Evolutionary conservation across 92 coral and sea anemone genomes (phyloP).

Genomic region (Actinernus sp.): DNA sequence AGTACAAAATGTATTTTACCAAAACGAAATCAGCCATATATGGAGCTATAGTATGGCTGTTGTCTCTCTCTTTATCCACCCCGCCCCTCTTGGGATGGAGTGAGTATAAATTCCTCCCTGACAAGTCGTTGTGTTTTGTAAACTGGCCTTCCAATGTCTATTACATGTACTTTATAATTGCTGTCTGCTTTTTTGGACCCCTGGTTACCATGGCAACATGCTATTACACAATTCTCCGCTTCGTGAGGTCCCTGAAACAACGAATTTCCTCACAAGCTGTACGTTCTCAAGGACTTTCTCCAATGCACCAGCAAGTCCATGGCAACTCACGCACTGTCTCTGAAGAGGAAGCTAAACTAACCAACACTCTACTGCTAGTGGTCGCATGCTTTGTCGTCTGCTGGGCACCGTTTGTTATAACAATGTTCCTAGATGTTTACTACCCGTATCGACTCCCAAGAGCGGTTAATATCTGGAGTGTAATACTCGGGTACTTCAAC

Average conservation of each 20-base stretch:
- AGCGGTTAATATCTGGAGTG: slow-evolving; percentile 52
- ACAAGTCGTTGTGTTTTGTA: slow-evolving; percentile 89
- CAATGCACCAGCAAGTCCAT: neutral
- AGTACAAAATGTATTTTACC: slow-evolving; percentile 59
- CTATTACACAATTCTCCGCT: slow-evolving; percentile 69
- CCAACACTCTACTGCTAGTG: slow-evolving; percentile 88
- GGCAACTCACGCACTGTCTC: slow-evolving; percentile 26
- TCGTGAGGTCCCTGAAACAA: slow-evolving; percentile 51
- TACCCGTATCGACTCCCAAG: slow-evolving; percentile 55
- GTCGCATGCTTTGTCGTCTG: slow-evolving; percentile 78
- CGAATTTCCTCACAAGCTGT: neutral
- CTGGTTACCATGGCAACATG: slow-evolving; percentile 64
- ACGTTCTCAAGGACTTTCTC: neutral
- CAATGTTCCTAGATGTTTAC: slow-evolving; percentile 84
- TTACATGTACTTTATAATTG: slow-evolving; percentile 88
- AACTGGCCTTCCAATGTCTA: slow-evolving; percentile 70
- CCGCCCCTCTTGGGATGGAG: slow-evolving; percentile 95
- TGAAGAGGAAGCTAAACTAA: slow-evolving; percentile 69
- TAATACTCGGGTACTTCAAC: slow-evolving; percentile 85
- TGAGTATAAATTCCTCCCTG: slow-evolving; percentile 68
- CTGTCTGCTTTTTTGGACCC: slow-evolving; percentile 83
- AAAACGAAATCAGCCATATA: slow-evolving; percentile 14
- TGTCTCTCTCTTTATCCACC: slow-evolving; percentile 60
- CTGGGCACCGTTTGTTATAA: slow-evolving; percentile 92
- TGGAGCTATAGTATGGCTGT: slow-evolving; percentile 62